phyloP scores from a whole-genome alignment of 2,888 invertebrate species.

The Orthonychiurus folsomi region DNA sequence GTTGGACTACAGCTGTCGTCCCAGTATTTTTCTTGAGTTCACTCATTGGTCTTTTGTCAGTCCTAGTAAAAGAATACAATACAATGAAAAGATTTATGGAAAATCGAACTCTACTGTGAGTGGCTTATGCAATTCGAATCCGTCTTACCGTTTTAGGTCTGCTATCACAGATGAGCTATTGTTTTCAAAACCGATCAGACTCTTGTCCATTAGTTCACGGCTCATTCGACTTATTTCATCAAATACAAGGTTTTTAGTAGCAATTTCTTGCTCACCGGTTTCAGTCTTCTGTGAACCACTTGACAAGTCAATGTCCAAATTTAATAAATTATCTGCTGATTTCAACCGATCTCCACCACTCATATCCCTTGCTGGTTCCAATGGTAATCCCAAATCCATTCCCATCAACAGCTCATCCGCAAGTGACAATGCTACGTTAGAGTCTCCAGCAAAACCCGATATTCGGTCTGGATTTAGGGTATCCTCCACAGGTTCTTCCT shows the following conservation, averaged over 20 bases:
- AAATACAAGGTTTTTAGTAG: conserved; percentile 15
- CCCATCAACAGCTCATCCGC: conserved; percentile 35
- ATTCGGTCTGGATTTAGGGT: neutral
- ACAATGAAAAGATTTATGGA: no score
- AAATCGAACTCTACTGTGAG: no score
- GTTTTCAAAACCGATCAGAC: conserved; percentile 14
- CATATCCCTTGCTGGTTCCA: neutral
- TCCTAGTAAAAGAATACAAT: neutral
- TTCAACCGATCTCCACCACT: neutral
- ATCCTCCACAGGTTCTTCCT: neutral
- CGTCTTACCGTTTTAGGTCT: no score
- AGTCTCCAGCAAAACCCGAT: no score
- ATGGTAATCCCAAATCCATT: conserved; percentile 15
- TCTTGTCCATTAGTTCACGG: conserved; percentile 35
- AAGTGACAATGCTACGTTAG: conserved; percentile 19
- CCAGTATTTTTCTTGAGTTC: conserved; percentile 5
- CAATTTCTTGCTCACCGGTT: neutral
- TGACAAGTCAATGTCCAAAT: conserved; percentile 31
- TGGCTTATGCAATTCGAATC: no score
- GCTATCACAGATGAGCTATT: no score
- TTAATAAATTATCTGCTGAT: conserved; percentile 23
- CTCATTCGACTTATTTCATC: conserved; percentile 35
- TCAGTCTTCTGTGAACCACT: neutral
- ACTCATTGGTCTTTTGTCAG: neutral
- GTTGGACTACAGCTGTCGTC: neutral